Conservation (phyloP, 2,888 invertebrate species). For the Xestia c-nigrum region DNA sequence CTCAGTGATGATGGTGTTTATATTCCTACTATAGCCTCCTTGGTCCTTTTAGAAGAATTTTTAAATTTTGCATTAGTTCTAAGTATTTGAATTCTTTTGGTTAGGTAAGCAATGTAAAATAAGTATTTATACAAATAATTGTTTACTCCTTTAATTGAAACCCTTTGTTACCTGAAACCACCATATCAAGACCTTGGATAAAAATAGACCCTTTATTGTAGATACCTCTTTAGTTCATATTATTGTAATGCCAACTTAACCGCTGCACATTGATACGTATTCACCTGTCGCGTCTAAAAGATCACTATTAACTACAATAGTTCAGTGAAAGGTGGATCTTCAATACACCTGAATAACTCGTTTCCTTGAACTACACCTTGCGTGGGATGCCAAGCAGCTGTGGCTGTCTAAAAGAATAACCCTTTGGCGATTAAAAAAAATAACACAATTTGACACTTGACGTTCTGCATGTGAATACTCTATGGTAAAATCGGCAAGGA, state of each 20-base stretch:
- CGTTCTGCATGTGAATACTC: conserved; percentile 22
- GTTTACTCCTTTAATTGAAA: not conserved
- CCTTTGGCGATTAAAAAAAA: conserved; percentile 25
- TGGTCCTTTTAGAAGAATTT: too few relatives aligned
- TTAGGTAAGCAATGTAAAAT: too few relatives aligned
- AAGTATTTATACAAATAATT: not conserved
- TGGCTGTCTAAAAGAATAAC: conserved; percentile 13
- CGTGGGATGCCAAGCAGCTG: conserved; percentile 40
- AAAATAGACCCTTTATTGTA: not conserved
- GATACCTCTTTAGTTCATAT: not conserved
- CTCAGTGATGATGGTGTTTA: not conserved
- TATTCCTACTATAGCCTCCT: too few relatives aligned
- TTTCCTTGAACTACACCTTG: conserved; percentile 52
- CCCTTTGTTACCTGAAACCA: not conserved
- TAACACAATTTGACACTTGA: conserved; percentile 5
- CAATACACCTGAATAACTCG: conserved; percentile 52
- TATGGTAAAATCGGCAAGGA: conserved; percentile 28
- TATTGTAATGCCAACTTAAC: conserved; percentile 13
- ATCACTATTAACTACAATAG: conserved; percentile 48
- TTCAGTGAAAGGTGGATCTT: conserved; percentile 52
- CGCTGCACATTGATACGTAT: conserved; percentile 8
- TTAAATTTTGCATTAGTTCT: too few relatives aligned
- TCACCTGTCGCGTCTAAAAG: conserved; percentile 50
- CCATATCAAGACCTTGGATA: not conserved
- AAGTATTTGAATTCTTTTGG: not conserved